Evolutionary conservation across 1,140 invertebrate species (phyloP).

Genomic region (Drosophila lini): DNA sequence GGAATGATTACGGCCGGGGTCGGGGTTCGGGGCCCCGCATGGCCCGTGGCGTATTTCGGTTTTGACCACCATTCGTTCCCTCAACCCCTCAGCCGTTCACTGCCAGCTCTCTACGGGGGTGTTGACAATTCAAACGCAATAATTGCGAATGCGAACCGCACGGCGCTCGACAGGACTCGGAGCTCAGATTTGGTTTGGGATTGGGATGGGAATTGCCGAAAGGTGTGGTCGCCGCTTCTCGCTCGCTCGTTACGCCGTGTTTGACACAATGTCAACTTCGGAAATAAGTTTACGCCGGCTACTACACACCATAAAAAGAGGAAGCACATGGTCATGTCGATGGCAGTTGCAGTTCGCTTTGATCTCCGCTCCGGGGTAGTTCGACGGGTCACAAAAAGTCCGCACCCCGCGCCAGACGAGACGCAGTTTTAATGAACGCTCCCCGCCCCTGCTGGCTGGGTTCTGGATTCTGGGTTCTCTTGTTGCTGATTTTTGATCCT

Average conservation of each 20-base stretch:
- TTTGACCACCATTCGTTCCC: constrained; percentile 56
- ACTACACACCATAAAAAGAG: constrained; percentile 37
- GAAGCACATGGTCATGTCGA: constrained; percentile 27
- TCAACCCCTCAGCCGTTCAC: constrained; percentile 2
- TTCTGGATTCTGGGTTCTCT: constrained; percentile 37
- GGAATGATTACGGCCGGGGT: constrained; percentile 6
- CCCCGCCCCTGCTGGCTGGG: constrained; percentile 7
- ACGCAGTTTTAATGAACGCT: constrained; percentile 74
- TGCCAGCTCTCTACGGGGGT: constrained; percentile 63
- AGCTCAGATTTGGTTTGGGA: constrained; percentile 37
- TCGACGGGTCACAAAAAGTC: constrained; percentile 19
- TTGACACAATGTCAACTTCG: constrained; percentile 81
- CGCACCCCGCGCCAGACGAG: constrained; percentile 45
- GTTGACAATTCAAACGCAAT: constrained; percentile 82
- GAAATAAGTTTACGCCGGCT: constrained; percentile 69
- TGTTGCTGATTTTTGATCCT: constrained; percentile 78
- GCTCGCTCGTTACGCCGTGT: constrained; percentile 73
- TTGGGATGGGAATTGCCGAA: constrained; percentile 25
- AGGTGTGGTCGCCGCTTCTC: constrained; percentile 27
- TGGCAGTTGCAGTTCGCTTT: constrained; percentile 69
- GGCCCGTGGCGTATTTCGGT: constrained; percentile 65
- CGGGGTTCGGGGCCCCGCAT: constrained; percentile 9
- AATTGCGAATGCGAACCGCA: constrained; percentile 75
- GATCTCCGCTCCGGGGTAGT: constrained; percentile 68
- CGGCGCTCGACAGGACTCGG: constrained; percentile 58